Evolutionary conservation across 2,113 vertebrate genomes (phyloP), one percentile per base, ranked within the genome.

Genomic region (Galemys pyrenaicus): DNA sequence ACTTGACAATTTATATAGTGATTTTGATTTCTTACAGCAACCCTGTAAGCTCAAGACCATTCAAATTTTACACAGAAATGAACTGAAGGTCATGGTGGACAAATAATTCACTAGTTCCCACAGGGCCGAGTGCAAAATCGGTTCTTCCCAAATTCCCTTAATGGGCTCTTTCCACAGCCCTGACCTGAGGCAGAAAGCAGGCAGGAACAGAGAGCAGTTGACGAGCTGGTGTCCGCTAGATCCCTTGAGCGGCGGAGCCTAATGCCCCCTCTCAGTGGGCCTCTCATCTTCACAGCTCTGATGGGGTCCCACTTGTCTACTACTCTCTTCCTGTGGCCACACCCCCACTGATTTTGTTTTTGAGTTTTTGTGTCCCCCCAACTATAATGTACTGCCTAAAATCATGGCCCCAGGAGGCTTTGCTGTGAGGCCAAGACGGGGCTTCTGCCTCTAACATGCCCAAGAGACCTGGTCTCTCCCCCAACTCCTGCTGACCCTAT

Each of bases 21-120:
- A 10, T n/a, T 60, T 39, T 94, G 19, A 82, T 92, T 78, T 92
- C n/a, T 68, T 67, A 73, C 15, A 75, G 54, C 32, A 82, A n/a
- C 5, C 9, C 15, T 89, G 7, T 51, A 19, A 62, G 3, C 30
- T 87, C 41, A 65, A 80, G 54, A 77, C 35, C 5, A 44, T 58
- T 95, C 44, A 49, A 30, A 39, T 91, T 58, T 54, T 73, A 56
- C 24, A 46, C 6, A 12, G 68, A 71, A 91, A 73, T n/a, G 4
- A 13, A 60, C 17, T 11, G 68, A 85, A 51, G 44, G 6, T 71
- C 17, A 17, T 4, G 4, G 9, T 65, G 10, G n/a, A 11, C 79
- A 51, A 68, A 85, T 73, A 54, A 39, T 37, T 75, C 35, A 44
- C 35, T 35, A 11, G 3, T 58, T 64, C 1, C 32, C 32, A 24